A percentile compares a stretch with the other conserved stretches of the same genome.
These are phyloP conservation scores for Spodoptera frugiperda DNA, from an alignment of 1,140 invertebrate genomes.

Conservation along the genomic window DNA sequence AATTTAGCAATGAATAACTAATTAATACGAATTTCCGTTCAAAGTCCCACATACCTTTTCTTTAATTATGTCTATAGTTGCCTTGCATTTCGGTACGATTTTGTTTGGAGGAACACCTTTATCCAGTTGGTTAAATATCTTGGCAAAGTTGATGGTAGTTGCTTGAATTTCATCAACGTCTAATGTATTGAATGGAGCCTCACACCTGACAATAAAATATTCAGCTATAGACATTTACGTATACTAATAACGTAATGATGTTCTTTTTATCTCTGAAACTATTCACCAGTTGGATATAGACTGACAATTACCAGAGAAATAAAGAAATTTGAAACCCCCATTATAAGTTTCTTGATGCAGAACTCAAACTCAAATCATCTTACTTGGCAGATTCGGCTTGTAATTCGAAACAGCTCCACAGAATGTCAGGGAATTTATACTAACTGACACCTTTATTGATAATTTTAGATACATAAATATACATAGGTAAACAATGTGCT, in stretches of 20 bases:
- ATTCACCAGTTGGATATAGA: no score
- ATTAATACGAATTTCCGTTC: neutral
- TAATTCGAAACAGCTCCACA: no score
- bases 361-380: no score
- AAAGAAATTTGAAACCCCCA: no score
- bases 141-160: conserved; percentile 89
- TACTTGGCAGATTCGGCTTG: no score
- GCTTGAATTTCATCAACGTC: conserved; percentile 91
- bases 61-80: conserved; percentile 92
- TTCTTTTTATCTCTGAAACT: no score
- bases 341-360: no score
- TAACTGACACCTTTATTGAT: neutral
- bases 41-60: conserved; percentile 86
- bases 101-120: conserved; percentile 92
- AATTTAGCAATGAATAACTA: no score
- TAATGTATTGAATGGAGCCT: conserved; percentile 89
- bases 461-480: no score
- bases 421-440: no score
- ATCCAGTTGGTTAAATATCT: conserved; percentile 91
- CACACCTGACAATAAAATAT: conserved; percentile 86
- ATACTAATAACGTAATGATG: neutral
- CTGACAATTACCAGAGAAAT: no score
- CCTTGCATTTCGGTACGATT: conserved; percentile 91
- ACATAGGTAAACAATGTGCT: neutral
- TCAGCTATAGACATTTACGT: conserved; percentile 18